Evolutionary conservation across 2,888 invertebrate genomes (phyloP), one percentile per base, ranked within the genome.

Genomic region (Diplazon laetatorius): DNA sequence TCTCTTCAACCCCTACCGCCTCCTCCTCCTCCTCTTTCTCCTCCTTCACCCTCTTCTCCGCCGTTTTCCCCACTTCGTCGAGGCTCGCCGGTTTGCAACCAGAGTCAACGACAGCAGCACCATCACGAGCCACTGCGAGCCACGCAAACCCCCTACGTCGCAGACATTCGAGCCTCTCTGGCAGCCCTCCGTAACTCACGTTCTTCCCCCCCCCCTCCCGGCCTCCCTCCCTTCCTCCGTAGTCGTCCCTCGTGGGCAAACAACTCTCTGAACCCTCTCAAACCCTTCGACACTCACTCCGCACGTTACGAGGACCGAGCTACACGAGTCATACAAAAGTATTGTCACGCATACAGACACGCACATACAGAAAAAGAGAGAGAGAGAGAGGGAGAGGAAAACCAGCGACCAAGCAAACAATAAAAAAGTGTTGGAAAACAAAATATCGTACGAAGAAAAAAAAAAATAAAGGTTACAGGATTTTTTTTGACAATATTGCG

Each of bases 161-260:
- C 8, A 68, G 68, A 62, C 68, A 62, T 69, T 10, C 72, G 62
- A 63, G 46, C 77, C 74, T 65, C 69, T 48, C 39, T 57, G 4
- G 12, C 76, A 65, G 81, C 83, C 71, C 76, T 76, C 76, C 77
- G 74, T 80, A 70, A 73, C 73, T 74, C 81, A 80, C n/a, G 66
- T 57, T 73, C 72, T n/a, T n/a, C 52, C 75, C 62, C 63, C 39
- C n/a, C n/a, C 83, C 71, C 76, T 76, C 76, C 77, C 72, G 80
- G 71, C 76, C 73, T 74, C 81, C 81, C n/a, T 69, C 60, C 75
- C 72, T n/a, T n/a, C 52, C 75, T 66, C 63, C 39, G n/a, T n/a
- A 68, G 80, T 48, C 55, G 66, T 71, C 6, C 68, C 76, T 81
- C 83, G 82, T 85, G 80, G 80, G 84, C 85, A 86, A 87, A 85